A percentile compares a stretch with the other conserved stretches of the same genome.
Conservation (phyloP, 2,113 vertebrate genomes). For the Nothocercus nigrocapillus region DNA sequence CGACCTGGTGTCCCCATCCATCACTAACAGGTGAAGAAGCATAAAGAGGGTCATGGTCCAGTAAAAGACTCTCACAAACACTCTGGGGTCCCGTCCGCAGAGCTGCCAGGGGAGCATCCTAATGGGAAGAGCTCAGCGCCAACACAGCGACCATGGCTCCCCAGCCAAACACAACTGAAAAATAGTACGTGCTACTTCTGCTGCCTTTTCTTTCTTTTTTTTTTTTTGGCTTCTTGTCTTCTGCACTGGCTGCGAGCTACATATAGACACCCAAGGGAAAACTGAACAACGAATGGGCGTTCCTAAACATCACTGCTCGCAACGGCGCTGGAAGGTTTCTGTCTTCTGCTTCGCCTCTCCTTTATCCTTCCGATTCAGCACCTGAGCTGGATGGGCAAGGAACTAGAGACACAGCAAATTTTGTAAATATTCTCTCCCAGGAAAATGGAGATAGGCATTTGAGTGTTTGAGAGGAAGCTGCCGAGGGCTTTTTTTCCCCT, state of each 20-base stretch:
- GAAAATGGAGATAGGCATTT: conserved; percentile 31
- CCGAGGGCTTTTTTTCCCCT: conserved; percentile 68
- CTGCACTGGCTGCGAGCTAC: neutral
- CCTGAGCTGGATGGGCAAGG: neutral
- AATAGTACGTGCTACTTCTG: neutral
- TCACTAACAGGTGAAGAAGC: neutral
- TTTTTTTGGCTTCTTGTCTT: neutral
- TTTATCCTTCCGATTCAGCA: neutral
- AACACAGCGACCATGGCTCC: neutral
- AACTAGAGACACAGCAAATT: neutral
- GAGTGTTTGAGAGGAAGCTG: neutral
- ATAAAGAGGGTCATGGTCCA: rapidly evolving
- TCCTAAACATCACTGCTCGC: neutral
- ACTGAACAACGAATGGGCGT: neutral
- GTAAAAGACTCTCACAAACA: neutral
- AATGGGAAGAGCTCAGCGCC: neutral
- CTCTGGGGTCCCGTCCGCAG: neutral
- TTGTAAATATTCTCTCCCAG: neutral
- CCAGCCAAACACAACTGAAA: neutral
- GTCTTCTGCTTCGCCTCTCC: neutral
- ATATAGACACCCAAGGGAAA: neutral
- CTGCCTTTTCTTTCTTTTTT: too few relatives aligned
- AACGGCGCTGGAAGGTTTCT: neutral
- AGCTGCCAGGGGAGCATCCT: neutral
- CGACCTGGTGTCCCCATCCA: neutral